Evolutionary conservation across 2,113 vertebrate species (phyloP).

Genomic region (Misgurnus anguillicaudatus): DNA sequence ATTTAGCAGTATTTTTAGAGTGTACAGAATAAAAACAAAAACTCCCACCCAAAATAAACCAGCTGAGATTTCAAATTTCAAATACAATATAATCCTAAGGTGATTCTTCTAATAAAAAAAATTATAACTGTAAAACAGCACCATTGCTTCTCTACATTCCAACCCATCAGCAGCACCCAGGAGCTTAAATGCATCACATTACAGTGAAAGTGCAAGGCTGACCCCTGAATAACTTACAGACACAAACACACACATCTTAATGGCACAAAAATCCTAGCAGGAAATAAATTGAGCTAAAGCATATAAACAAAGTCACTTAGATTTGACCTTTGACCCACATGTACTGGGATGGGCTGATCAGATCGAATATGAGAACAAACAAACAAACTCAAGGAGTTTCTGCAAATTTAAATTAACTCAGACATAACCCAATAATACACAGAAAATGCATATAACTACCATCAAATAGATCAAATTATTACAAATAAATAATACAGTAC

Average conservation of each 20-base stretch:
- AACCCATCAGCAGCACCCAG: slow-evolving; percentile 50
- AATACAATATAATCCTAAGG: not conserved
- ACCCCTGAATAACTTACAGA: slow-evolving; percentile 25
- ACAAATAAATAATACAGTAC: not conserved
- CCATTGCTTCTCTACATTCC: slow-evolving; percentile 21
- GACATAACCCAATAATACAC: too few relatives aligned
- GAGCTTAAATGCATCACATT: slow-evolving; percentile 58
- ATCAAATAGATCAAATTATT: not conserved
- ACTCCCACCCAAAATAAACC: not conserved
- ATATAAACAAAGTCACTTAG: not conserved
- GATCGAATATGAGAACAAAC: not conserved
- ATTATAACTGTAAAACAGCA: not conserved
- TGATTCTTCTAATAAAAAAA: too few relatives aligned
- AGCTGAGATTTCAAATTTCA: not conserved
- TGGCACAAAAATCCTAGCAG: not conserved
- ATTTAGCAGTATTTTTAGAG: too few relatives aligned
- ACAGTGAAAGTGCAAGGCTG: slow-evolving; percentile 55
- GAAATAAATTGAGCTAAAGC: not conserved
- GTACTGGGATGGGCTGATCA: not conserved
- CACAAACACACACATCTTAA: slow-evolving; percentile 12
- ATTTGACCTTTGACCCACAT: slow-evolving; percentile 15
- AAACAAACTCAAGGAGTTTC: not conserved
- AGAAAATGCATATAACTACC: not conserved
- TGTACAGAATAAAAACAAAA: not conserved
- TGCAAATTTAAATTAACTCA: not conserved